phyloP scores from a whole-genome alignment of 1,140 invertebrate genomes.

The Uloborus diversus region DNA sequence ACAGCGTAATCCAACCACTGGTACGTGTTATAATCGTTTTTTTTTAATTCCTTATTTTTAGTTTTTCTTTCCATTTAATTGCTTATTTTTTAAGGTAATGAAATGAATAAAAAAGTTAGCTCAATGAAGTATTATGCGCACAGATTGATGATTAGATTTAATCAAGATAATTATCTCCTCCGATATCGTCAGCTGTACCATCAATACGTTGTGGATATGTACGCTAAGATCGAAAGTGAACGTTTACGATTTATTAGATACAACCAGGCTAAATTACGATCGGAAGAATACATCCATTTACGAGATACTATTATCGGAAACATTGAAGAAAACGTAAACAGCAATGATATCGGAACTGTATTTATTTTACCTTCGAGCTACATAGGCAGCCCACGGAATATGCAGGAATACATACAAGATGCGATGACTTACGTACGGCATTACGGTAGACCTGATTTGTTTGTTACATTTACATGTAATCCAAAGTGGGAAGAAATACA shows the following conservation, averaged over 20 bases:
- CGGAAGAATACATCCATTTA: conserved; percentile 42
- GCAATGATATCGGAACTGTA: conserved; percentile 16
- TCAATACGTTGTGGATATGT: too few relatives aligned
- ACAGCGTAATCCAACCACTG: too few relatives aligned
- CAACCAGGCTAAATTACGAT: conserved; percentile 48
- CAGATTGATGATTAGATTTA: too few relatives aligned
- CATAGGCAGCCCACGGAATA: conserved; percentile 24
- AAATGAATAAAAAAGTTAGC: too few relatives aligned
- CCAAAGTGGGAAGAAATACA: conserved; percentile 68
- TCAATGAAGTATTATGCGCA: too few relatives aligned
- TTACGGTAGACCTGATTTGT: conserved; percentile 65
- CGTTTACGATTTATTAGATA: conserved; percentile 19
- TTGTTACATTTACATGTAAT: conserved; percentile 68
- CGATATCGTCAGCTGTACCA: too few relatives aligned
- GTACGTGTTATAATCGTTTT: too few relatives aligned
- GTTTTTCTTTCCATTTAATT: too few relatives aligned
- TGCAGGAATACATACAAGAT: conserved; percentile 60
- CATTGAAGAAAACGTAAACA: too few relatives aligned
- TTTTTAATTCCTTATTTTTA: too few relatives aligned
- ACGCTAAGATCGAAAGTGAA: conserved; percentile 48
- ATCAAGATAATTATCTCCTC: too few relatives aligned
- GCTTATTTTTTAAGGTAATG: too few relatives aligned
- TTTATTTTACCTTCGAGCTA: conserved; percentile 52
- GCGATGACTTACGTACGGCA: conserved; percentile 61
- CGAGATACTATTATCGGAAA: conserved; percentile 11